Percentiles rank a stretch among this genome's conserved stretches.
phyloP scores from a whole-genome alignment of 2,113 vertebrate species.

The Eonycteris spelaea region DNA sequence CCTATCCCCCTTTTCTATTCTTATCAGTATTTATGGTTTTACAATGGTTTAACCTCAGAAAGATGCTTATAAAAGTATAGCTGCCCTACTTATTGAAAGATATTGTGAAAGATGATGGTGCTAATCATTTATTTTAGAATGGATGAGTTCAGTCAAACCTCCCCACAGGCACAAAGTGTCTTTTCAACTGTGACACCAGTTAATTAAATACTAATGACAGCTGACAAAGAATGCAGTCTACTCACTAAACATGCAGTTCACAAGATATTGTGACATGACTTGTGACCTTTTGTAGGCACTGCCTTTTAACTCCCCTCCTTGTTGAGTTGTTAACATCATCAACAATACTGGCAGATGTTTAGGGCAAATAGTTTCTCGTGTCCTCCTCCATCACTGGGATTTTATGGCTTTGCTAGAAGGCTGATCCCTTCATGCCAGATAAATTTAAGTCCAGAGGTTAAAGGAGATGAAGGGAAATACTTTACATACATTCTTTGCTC shows the following conservation, averaged over 20 bases:
- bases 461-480: background rate
- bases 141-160: conserved; percentile 23
- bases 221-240: background rate
- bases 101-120: background rate
- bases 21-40: background rate
- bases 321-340: background rate
- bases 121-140: conserved; percentile 13
- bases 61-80: background rate
- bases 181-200: background rate
- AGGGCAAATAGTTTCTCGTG: background rate
- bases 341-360: background rate
- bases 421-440: background rate
- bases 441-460: background rate
- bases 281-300: background rate
- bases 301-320: background rate
- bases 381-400: background rate
- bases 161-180: background rate
- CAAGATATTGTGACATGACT: background rate
- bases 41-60: background rate
- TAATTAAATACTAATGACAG: conserved; percentile 45
- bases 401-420: background rate
- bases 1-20: background rate
- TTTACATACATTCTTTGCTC: background rate
- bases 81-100: background rate
- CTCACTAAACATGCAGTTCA: background rate